Evolutionary conservation across 2,113 vertebrate genomes (phyloP), one percentile per base, ranked within the genome.

Genomic region (Chrysochloris asiatica): DNA sequence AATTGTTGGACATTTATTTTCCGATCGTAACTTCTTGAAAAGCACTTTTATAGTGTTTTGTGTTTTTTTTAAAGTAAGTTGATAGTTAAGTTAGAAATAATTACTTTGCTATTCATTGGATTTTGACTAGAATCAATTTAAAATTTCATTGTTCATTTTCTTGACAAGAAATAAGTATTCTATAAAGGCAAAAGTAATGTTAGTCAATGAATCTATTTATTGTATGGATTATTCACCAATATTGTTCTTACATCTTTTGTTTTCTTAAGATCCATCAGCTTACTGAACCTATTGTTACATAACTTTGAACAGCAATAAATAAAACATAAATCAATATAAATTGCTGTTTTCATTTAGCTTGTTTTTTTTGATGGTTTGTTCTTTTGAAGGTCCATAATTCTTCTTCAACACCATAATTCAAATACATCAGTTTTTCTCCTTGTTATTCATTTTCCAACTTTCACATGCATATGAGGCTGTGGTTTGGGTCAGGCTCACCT

Each of bases 221-320:
- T n/a, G n/a, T n/a, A n/a, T n/a, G n/a, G n/a, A n/a, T n/a, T n/a
- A n/a, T n/a, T n/a, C n/a, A n/a, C n/a, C n/a, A n/a, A n/a, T n/a
- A n/a, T n/a, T 83, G 1, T 83, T 90, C 56, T 69, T 8, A 17
- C 45, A 36, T 69, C 52, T 87, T 82, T 93, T 65, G 63, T 79
- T 83, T 79, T 83, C 89, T 92, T 72, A 94, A 88, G 81, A 92
- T 59, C 30, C 56, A 86, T 3, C 92, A 28, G 11, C 69, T 79
- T 0, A 69, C 72, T 94, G 52, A 95, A 65, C 8, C 56, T 90
- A 6, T 59, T 50, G 50, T 93, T 91, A 33, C 48, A 26, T 83
- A 75, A 90, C 48, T 92, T 86, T 48, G 63, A 94, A 36, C 75
- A 87, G 65, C 14, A 95, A 78, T 89, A 95, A 96, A 94, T 90